Percentiles rank a stretch among this genome's conserved stretches.
These are phyloP conservation scores for Leptopterna dolabrata DNA, from an alignment of 2,888 invertebrate species.

Conservation along the genomic window DNA sequence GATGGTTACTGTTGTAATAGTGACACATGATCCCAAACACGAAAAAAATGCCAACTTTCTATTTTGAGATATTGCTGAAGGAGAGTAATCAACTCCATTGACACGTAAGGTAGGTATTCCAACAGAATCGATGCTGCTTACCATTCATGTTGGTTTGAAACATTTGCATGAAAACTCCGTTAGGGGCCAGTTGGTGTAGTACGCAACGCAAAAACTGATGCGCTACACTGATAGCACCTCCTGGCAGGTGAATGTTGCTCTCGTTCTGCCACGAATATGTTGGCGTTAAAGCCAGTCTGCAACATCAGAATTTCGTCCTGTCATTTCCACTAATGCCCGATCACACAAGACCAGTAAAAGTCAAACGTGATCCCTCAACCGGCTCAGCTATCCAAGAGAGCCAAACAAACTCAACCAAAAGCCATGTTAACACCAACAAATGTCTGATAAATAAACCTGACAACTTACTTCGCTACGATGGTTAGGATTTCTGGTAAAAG, in stretches of 20 bases:
- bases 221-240: slow-evolving; percentile 94
- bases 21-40: too few species aligned
- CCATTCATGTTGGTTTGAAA: slow-evolving; percentile 91
- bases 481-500: slow-evolving; percentile 91
- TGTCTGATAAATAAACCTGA: too few species aligned
- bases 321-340: background rate
- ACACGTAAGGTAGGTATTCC: too few species aligned
- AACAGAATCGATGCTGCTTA: slow-evolving; percentile 65
- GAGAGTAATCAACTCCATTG: too few species aligned
- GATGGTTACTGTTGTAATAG: too few species aligned
- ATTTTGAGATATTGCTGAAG: too few species aligned
- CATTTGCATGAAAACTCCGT: slow-evolving; percentile 95
- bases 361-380: too few species aligned
- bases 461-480: slow-evolving; percentile 85
- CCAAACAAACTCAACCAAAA: too few species aligned
- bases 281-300: slow-evolving; percentile 79
- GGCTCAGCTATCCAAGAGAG: too few species aligned
- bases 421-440: too few species aligned
- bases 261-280: slow-evolving; percentile 92
- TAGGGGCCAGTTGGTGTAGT: slow-evolving; percentile 95
- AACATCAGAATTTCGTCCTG: background rate
- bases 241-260: slow-evolving; percentile 88
- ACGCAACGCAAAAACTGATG: slow-evolving; percentile 97
- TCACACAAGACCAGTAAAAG: background rate
- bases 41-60: too few species aligned